A percentile compares a stretch with the other conserved stretches of the same genome.
These are phyloP conservation scores for Cryptotermes secundus DNA, from an alignment of 1,140 invertebrate genomes.

Conservation along the genomic window DNA sequence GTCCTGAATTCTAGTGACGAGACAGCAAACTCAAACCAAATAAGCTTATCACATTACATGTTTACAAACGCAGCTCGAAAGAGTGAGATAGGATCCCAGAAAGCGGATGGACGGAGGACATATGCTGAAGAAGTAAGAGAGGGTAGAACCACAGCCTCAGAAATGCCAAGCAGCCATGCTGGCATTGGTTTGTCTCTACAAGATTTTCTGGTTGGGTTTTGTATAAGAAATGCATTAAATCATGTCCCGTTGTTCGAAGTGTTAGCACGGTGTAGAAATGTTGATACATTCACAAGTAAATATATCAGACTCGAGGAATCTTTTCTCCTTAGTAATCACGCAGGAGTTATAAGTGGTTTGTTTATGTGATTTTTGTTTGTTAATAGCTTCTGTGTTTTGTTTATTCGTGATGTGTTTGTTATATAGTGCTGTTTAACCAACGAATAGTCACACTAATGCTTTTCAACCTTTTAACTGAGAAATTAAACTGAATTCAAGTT, in stretches of 20 bases:
- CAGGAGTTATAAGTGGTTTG: constrained; percentile 1
- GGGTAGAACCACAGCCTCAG: too few relatives aligned
- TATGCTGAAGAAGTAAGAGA: too few relatives aligned
- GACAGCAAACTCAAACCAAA: too few relatives aligned
- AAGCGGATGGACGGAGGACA: too few relatives aligned
- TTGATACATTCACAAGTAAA: constrained; percentile 10
- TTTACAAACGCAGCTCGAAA: too few relatives aligned
- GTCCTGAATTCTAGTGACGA: too few relatives aligned
- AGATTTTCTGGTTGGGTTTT: background rate
- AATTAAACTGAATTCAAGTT: background rate
- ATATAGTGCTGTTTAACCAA: background rate
- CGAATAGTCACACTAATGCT: background rate
- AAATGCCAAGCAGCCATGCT: too few relatives aligned
- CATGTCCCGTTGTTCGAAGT: background rate
- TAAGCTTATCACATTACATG: too few relatives aligned
- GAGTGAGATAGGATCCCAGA: too few relatives aligned
- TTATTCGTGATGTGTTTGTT: background rate
- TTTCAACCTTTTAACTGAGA: background rate
- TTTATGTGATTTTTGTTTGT: constrained; percentile 9
- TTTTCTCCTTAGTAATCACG: background rate
- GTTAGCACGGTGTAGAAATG: background rate
- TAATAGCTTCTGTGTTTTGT: constrained; percentile 3
- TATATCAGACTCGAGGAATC: background rate
- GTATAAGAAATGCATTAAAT: background rate
- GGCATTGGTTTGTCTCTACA: too few relatives aligned